Conservation (phyloP, 2,888 invertebrate species). For the Hemistola chrysoprasaria region DNA sequence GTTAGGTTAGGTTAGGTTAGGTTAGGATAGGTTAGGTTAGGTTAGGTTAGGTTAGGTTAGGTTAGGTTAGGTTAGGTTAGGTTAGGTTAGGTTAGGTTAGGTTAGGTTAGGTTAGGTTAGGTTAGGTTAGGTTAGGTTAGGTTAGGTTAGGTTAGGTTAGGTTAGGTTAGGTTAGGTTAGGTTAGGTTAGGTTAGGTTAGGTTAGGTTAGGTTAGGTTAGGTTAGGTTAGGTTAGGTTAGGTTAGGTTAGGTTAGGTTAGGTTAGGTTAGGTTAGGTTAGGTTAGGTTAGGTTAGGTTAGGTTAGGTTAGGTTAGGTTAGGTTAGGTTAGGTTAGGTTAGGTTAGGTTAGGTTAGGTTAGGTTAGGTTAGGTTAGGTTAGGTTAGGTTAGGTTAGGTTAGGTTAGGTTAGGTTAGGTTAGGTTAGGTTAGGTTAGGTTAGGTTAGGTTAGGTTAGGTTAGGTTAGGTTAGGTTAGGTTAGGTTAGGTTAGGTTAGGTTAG, state of each 20-base stretch:
- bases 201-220: constrained; percentile 32
- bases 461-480: constrained; percentile 24
- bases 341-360: constrained; percentile 34
- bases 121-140: constrained; percentile 30
- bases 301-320: constrained; percentile 37
- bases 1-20: constrained; percentile 9
- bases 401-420: constrained; percentile 27
- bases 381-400: constrained; percentile 28
- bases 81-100: constrained; percentile 31
- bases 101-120: constrained; percentile 30
- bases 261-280: constrained; percentile 34
- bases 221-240: constrained; percentile 30
- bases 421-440: constrained; percentile 34
- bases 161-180: constrained; percentile 28
- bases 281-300: constrained; percentile 35
- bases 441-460: constrained; percentile 35
- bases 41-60: constrained; percentile 23
- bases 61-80: constrained; percentile 16
- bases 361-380: constrained; percentile 32
- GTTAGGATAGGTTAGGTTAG: constrained; percentile 18
- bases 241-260: constrained; percentile 34
- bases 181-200: constrained; percentile 30
- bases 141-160: constrained; percentile 31
- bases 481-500: constrained; percentile 23
- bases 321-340: constrained; percentile 35